Evolutionary conservation across 2,113 vertebrate species (phyloP), one percentile per base, ranked within the genome.

Genomic region (Prunella himalayana): DNA sequence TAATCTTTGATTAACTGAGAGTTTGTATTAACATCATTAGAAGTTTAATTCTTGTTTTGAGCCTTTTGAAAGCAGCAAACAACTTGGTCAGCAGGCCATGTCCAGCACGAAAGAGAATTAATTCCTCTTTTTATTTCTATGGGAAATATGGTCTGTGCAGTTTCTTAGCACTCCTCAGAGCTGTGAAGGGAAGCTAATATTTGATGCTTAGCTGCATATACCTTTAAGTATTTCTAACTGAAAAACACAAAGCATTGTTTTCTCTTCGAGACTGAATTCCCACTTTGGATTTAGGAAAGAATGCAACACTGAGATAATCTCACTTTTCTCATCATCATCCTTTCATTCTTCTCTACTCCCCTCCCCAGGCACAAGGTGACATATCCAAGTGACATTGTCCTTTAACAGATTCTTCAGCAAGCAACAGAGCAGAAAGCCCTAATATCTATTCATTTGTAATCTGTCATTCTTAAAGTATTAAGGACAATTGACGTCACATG

Each of bases 401-500:
- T 98, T 98, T 98, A 98, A 98, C 95, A 95, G 97, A 97, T 95
- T 96, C 97, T 98, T 98, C 98, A 94, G 90, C 82, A 97, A 98
- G 98, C 98, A 99, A 97, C 95, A 98, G 98, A 99, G 98, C 98
- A 98, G 99, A 98, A 98, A 98, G 97, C 97, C 97, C 97, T 98
- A 98, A 98, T 98, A 98, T 98, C 98, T 98, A 97, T 98, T 98
- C 97, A 98, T 97, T 98, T 96, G 97, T 98, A 98, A 97, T 98
- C 98, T 99, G 98, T 99, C 99, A 98, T 98, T 98, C 98, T 98
- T 98, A 98, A 97, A 97, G 97, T 97, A 98, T 99, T 99, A 98
- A 98, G 98, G 98, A 99, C 98, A 99, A 98, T 98, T 99, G 98
- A 99, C 98, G 98, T 99, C 98, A 99, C 98, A 99, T 99, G 98